phyloP scores from a whole-genome alignment of 2,113 vertebrate genomes.

The Paracanthobrama guichenoti region DNA sequence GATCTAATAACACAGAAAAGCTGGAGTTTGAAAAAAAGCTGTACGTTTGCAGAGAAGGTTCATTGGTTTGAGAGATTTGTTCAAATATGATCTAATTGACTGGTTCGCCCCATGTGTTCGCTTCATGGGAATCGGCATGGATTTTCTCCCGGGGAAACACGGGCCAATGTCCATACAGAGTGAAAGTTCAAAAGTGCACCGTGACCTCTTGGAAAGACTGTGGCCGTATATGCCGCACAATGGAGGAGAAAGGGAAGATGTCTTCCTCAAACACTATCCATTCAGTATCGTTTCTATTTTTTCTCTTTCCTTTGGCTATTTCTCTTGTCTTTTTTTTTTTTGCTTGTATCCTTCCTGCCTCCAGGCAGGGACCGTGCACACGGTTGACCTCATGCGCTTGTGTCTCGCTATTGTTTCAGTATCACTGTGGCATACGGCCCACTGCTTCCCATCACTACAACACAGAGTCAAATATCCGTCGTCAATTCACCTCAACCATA shows the following conservation, averaged over 20 bases:
- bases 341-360: conserved; percentile 57
- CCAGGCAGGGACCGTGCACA: conserved; percentile 60
- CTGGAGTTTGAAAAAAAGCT: conserved; percentile 10
- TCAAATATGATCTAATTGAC: conserved; percentile 60
- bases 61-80: conserved; percentile 57
- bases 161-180: conserved; percentile 42
- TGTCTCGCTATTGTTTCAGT: conserved; percentile 47
- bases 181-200: conserved; percentile 72
- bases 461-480: conserved; percentile 36
- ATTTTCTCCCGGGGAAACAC: conserved; percentile 54
- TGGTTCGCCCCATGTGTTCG: conserved; percentile 30
- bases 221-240: conserved; percentile 36
- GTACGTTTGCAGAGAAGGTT: conserved; percentile 46
- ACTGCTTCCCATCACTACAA: conserved; percentile 37
- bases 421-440: conserved; percentile 40
- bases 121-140: conserved; percentile 57
- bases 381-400: conserved; percentile 60
- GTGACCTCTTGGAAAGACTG: conserved; percentile 62
- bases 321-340: conserved; percentile 34
- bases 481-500: conserved; percentile 33
- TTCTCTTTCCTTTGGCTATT: conserved; percentile 48
- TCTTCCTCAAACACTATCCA: conserved; percentile 12
- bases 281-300: conserved; percentile 50
- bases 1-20: conserved; percentile 79
- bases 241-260: conserved; percentile 38